These are phyloP conservation scores for Enteromius unitaeniatus DNA, from an alignment of 2,797 vertebrate genomes.

Conservation along the genomic window DNA sequence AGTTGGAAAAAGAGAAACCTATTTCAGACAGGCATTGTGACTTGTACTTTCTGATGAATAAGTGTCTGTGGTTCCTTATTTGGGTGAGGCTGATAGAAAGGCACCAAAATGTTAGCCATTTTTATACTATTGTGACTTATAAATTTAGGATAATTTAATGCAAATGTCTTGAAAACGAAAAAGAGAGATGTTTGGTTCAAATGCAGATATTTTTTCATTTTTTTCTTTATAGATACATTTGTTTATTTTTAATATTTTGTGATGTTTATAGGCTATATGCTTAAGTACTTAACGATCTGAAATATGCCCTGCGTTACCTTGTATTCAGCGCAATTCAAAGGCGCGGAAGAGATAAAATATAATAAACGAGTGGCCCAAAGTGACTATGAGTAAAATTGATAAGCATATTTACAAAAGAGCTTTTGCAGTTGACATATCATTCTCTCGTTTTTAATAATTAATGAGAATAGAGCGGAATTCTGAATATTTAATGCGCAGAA, in stretches of 20 bases:
- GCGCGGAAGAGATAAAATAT: constrained; percentile 70
- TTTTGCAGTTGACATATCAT: constrained; percentile 80
- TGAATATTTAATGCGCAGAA: constrained; percentile 81
- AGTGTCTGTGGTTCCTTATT: not conserved
- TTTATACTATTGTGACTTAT: not conserved
- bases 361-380: constrained; percentile 80
- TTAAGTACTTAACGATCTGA: not conserved
- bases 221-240: not conserved
- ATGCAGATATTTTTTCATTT: not conserved
- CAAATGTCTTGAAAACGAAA: not conserved
- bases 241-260: not conserved
- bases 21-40: constrained; percentile 6
- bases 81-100: not conserved
- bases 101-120: not conserved
- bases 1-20: constrained; percentile 27
- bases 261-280: not conserved
- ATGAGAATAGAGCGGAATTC: constrained; percentile 72
- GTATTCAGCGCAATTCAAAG: constrained; percentile 37
- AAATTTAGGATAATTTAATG: not conserved
- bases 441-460: constrained; percentile 80
- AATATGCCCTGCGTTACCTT: constrained; percentile 22
- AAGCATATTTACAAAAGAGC: constrained; percentile 82
- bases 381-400: constrained; percentile 82
- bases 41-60: not conserved
- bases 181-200: not conserved